Base-by-base conservation (phyloP, 2,113 vertebrate species). In the Myotis davidii region DNA sequence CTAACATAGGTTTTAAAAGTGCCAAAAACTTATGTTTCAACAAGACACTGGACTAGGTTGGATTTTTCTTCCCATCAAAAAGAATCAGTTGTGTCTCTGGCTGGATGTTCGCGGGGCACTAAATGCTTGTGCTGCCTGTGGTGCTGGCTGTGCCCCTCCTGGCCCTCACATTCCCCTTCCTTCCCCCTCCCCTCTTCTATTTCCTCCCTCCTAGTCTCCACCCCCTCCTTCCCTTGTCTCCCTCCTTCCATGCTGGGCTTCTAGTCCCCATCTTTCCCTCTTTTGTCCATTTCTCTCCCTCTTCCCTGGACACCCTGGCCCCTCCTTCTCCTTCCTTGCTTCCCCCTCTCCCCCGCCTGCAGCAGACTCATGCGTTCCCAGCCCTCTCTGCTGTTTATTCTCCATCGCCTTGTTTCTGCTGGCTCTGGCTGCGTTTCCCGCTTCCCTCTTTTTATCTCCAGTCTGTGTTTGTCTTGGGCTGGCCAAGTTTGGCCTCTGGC, bases 401-500 rank as follows among this genome's bases (percentile, higher is more conserved):
- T 90, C 88, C 50, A 45, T 90, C 13, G 64, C 64, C 37, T 52
- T 72, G 73, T 69, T 64, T 85, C 67, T 92, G 93, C 56, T 3
- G 4, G 86, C 91, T 90, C 78, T 72, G 90, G 59, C 79, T 81
- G 13, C 37, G 90, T 48, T 85, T 95, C 85, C 56, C 54, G 2
- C 59, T 67, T 54, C 61, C 87, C 65, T 76, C 84, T 56, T 91
- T 90, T 89, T 93, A 87, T 97, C 94, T 93, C 21, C 27, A 87
- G 94, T 50, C 81, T 83, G 67, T 95, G 86, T 96, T 93, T 97
- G 92, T 94, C 88, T 95, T 90, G 72, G 87, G 90, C 90, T 85
- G 72, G 84, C 79, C 83, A 91, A 76, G 87, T 89, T 79, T 96
- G 95, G 84, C 94, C 92, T 95, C 94, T 95, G 96, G 96, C 87